Evolutionary conservation across 92 coral and sea anemone species (phyloP).

Genomic region (Pocillopora grandis): DNA sequence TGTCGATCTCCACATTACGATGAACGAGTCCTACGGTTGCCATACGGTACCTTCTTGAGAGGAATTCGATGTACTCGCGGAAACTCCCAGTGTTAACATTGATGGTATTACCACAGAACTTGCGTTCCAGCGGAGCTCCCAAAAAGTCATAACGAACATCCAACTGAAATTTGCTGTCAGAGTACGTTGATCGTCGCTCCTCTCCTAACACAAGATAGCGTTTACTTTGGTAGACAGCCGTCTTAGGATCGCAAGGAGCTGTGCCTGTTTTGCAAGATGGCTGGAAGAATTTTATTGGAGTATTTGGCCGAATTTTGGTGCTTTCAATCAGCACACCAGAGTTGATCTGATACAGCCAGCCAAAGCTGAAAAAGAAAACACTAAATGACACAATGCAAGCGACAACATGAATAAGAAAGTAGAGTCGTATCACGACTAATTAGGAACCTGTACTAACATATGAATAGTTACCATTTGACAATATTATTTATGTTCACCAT

Average conservation of each 20-base stretch:
- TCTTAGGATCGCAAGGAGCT: slow-evolving; percentile 47
- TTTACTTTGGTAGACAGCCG: slow-evolving; percentile 18
- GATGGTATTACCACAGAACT: slow-evolving; percentile 63
- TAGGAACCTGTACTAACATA: too few relatives aligned
- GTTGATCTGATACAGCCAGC: slow-evolving; percentile 62
- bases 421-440: too few relatives aligned
- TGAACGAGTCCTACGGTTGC: slow-evolving; percentile 15
- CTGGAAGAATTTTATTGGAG: slow-evolving; percentile 53
- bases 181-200: slow-evolving; percentile 34
- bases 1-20: slow-evolving; percentile 50
- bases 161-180: slow-evolving; percentile 40
- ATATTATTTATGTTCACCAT: too few relatives aligned
- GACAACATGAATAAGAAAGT: too few relatives aligned
- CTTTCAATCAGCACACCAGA: slow-evolving; percentile 50
- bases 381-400: too few relatives aligned
- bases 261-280: slow-evolving; percentile 46
- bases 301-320: slow-evolving; percentile 41
- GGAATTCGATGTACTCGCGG: slow-evolving; percentile 38
- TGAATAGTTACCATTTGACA: too few relatives aligned
- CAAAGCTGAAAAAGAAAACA: slow-evolving; percentile 37
- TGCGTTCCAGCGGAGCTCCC: slow-evolving; percentile 54
- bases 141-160: slow-evolving; percentile 62
- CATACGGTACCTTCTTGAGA: slow-evolving; percentile 15
- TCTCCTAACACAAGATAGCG: slow-evolving; percentile 47
- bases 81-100: slow-evolving; percentile 49